Evolutionary conservation across 2,888 invertebrate genomes (phyloP).

Genomic region (Protodeltote pygarga): DNA sequence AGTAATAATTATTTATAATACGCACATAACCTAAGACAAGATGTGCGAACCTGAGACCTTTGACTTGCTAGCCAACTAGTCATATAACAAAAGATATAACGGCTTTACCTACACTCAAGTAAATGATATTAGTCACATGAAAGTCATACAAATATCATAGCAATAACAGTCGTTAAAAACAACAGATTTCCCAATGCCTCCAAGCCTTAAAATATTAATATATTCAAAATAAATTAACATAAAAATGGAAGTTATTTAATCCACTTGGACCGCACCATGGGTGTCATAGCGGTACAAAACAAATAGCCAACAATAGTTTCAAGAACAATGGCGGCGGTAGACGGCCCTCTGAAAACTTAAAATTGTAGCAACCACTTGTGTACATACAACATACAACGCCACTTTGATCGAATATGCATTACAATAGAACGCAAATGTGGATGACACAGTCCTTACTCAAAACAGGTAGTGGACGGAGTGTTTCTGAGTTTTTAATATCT

Average conservation of each 20-base stretch:
- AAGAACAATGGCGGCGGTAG: constrained; percentile 55
- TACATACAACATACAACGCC: constrained; percentile 79
- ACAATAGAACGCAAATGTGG: constrained; percentile 76
- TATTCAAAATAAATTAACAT: constrained; percentile 36
- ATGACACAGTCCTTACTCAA: constrained; percentile 75
- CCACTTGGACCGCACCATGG: constrained; percentile 31
- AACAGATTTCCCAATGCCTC: neutral
- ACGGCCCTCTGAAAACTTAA: constrained; percentile 67
- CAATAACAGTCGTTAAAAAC: too few relatives aligned
- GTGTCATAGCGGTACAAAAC: constrained; percentile 44
- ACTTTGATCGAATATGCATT: constrained; percentile 85
- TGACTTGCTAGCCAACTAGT: too few relatives aligned
- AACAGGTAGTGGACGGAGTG: constrained; percentile 67
- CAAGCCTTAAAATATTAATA: constrained; percentile 2
- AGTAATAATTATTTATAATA: too few relatives aligned
- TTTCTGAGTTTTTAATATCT: constrained; percentile 2
- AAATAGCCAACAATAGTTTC: constrained; percentile 55
- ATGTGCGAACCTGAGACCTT: too few relatives aligned
- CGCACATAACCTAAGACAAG: too few relatives aligned
- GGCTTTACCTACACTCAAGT: too few relatives aligned
- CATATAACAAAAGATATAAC: too few relatives aligned
- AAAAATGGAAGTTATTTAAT: constrained; percentile 41
- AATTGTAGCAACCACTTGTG: constrained; percentile 78
- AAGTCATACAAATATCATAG: too few relatives aligned
- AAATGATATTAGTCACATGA: too few relatives aligned